A percentile compares a stretch with the other conserved stretches of the same genome.
Evolutionary conservation across 2,797 vertebrate genomes (phyloP).

Genomic region (Phataginus tetradactyla): DNA sequence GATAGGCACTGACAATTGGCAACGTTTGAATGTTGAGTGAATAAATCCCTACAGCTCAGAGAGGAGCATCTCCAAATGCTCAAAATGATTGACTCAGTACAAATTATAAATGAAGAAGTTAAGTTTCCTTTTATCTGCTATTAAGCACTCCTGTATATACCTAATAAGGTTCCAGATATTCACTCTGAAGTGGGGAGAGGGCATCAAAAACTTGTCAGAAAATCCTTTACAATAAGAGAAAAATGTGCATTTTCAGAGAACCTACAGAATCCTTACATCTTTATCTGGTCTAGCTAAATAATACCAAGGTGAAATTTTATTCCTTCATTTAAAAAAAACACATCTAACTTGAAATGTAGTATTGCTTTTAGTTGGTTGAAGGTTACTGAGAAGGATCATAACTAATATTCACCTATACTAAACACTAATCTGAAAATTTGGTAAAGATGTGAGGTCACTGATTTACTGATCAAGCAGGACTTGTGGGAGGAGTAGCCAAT

Average conservation of each 20-base stretch:
- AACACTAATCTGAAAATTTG: not conserved
- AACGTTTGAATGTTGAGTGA: not conserved
- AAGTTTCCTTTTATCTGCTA: not conserved
- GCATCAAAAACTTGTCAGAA: not conserved
- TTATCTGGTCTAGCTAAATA: not conserved
- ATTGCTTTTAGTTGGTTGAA: not conserved
- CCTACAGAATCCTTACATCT: not conserved
- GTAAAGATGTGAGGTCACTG: not conserved
- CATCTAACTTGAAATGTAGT: not conserved
- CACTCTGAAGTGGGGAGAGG: not conserved
- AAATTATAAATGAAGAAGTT: not conserved
- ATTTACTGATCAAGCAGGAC: not conserved
- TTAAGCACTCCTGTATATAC: not conserved
- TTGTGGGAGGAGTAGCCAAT: not conserved
- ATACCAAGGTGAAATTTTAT: not conserved
- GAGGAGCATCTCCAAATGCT: not conserved
- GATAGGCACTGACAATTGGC: not conserved
- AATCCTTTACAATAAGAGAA: not conserved
- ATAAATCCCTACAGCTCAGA: not conserved
- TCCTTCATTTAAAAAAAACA: not conserved
- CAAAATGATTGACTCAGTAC: slow-evolving; percentile 18
- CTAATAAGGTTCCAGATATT: not conserved
- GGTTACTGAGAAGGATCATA: not conserved
- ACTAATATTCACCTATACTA: not conserved
- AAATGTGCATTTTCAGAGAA: slow-evolving; percentile 2